phyloP scores from a whole-genome alignment of 2,113 vertebrate species.

The Catharus fuscescens region DNA sequence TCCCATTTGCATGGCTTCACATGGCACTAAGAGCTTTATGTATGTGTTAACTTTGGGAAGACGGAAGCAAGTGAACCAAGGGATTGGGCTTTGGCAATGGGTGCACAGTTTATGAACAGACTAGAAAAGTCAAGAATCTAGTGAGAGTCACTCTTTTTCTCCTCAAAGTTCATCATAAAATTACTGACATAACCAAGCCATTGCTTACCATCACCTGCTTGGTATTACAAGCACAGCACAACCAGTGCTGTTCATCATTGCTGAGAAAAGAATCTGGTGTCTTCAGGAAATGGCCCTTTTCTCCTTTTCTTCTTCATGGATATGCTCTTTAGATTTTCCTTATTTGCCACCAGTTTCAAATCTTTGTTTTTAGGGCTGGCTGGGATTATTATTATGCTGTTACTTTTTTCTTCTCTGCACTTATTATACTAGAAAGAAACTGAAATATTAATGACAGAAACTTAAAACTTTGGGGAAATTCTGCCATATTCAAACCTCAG shows the following conservation, averaged over 20 bases:
- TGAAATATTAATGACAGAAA: neutral
- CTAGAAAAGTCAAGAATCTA: neutral
- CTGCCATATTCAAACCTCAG: neutral
- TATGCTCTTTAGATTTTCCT: neutral
- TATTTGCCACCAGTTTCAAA: neutral
- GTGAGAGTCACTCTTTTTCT: neutral
- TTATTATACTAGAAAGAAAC: neutral
- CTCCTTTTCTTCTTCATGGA: neutral
- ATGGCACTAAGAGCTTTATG: neutral
- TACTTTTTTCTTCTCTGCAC: neutral
- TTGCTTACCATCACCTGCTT: neutral
- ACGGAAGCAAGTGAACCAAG: neutral
- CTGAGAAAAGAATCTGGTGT: neutral
- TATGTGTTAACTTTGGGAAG: neutral
- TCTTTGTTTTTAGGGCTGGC: neutral
- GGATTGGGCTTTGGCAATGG: neutral
- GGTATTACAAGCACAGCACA: neutral
- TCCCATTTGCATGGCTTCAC: neutral
- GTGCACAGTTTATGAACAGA: neutral
- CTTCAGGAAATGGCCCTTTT: neutral
- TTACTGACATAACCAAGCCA: neutral
- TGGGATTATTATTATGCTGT: neutral
- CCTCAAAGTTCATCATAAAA: neutral
- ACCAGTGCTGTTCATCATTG: rapidly evolving
- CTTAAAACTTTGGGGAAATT: neutral